phyloP scores from a whole-genome alignment of 2,888 invertebrate genomes.

The Pherbina coryleti region DNA sequence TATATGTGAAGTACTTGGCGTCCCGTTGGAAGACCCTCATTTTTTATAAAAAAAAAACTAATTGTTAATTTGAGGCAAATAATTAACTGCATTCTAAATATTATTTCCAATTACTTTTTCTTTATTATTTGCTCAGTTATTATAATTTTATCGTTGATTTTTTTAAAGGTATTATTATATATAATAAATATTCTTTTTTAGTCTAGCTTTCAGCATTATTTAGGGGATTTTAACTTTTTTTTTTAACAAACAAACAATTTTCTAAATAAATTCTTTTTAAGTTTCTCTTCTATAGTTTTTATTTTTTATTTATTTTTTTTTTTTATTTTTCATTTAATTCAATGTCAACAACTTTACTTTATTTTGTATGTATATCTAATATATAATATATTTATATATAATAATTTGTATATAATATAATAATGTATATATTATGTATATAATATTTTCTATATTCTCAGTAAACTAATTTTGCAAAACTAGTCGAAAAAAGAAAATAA shows the following conservation, averaged over 20 bases:
- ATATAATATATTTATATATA: constrained; percentile 18
- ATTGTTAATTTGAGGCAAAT: too few relatives aligned
- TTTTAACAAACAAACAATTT: background rate
- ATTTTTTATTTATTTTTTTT: constrained; percentile 31
- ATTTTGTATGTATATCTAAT: background rate
- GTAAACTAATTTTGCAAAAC: background rate
- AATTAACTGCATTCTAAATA: too few relatives aligned
- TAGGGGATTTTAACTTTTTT: background rate
- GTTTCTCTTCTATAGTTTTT: constrained; percentile 23
- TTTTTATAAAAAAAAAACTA: too few relatives aligned
- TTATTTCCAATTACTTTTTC: too few relatives aligned
- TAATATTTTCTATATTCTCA: constrained; percentile 12
- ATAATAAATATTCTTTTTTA: background rate
- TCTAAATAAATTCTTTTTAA: background rate
- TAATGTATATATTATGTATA: constrained; percentile 19
- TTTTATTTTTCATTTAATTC: constrained; percentile 19
- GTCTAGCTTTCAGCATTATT: background rate
- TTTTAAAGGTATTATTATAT: background rate
- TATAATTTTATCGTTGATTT: background rate
- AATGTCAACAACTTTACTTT: background rate
- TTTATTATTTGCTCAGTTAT: background rate
- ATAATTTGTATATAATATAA: constrained; percentile 30
- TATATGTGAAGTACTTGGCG: too few relatives aligned
- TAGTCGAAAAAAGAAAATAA: background rate
- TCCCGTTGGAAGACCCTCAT: too few relatives aligned